Base-by-base conservation (phyloP, 2,888 invertebrate species). In the Phaedon cochleariae region DNA sequence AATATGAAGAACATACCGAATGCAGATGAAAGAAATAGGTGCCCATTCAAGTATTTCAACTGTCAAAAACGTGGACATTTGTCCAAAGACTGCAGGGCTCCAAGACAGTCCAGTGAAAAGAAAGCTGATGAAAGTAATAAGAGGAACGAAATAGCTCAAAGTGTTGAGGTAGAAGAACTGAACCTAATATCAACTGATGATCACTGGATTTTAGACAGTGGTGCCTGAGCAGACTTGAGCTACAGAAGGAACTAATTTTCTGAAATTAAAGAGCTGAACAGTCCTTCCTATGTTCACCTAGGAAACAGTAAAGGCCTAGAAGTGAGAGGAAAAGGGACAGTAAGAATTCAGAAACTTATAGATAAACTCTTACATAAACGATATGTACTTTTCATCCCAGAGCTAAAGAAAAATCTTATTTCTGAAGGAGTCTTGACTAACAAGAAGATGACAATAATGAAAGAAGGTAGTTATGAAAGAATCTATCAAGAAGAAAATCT, bases 191-290 rank as follows among this genome's bases (percentile, higher is more conserved):
- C 52, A 29, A 10, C 41, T 29, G 63, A 63, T 29, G 64, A 67
- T n/a, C 26, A 41, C 7, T 76, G 74, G 74, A 69, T 72, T 15
- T 54, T 73, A 63, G 74, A 76, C 58, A 75, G 73, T 57, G 77
- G 74, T 49, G 74, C 72, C n/a, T 77, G 73, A 1, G 62, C 66
- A 22, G 74, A 75, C 31, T 74, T 74, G 71, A 62, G 70, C 3
- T 69, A 54, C 21, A 58, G 59, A 46, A 20, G 34, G 49, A 68
- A 72, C 6, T 67, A 37, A 21, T 74, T 69, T 54, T 55, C 45
- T 18, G 21, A 15, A 10, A n/a, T 68, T 21, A 37, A 62, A 20
- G 66, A 69, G 54, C 10, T 34, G 31, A 10, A 34, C 31, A 5
- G 31, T 34, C 31, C 31, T 34, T 34, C 31, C 31, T 10, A 34